phyloP scores from a whole-genome alignment of 2,888 invertebrate species.

The Clusia tigrina region DNA sequence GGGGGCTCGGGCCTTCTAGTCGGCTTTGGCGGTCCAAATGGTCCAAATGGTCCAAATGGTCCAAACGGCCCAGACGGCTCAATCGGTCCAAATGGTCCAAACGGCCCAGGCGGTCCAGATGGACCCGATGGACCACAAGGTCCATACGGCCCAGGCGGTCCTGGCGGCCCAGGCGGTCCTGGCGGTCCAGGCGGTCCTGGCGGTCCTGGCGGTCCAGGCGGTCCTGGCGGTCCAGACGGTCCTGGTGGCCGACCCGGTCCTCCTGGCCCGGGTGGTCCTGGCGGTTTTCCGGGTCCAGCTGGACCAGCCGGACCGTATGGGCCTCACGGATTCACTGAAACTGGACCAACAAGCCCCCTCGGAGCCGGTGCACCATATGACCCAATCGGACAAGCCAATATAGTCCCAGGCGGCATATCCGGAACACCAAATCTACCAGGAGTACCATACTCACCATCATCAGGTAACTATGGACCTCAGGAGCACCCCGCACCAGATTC shows the following conservation, averaged over 20 bases:
- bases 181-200: conserved; percentile 50
- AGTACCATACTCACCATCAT: no score
- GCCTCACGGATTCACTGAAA: neutral
- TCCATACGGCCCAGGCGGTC: conserved; percentile 45
- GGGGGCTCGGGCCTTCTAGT: conserved; percentile 36
- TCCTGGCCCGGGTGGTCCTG: conserved; percentile 54
- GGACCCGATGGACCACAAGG: conserved; percentile 60
- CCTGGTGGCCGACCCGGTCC: conserved; percentile 34
- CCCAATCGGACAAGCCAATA: no score
- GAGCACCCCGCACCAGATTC: no score
- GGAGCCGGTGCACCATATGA: no score
- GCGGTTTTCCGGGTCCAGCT: conserved; percentile 15
- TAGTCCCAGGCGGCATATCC: no score
- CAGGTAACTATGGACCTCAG: no score
- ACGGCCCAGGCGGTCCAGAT: conserved; percentile 50
- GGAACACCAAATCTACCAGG: no score
- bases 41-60: conserved; percentile 64
- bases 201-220: conserved; percentile 38
- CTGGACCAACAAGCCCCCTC: neutral
- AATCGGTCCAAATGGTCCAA: conserved; percentile 49
- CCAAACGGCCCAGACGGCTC: conserved; percentile 39
- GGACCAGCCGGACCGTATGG: conserved; percentile 14
- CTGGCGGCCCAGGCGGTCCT: conserved; percentile 55
- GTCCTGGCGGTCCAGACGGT: conserved; percentile 26
- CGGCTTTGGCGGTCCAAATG: conserved; percentile 37